These are phyloP conservation scores for Sebastes steindachneri DNA, from an alignment of 2,797 vertebrate species.

Conservation along the genomic window DNA sequence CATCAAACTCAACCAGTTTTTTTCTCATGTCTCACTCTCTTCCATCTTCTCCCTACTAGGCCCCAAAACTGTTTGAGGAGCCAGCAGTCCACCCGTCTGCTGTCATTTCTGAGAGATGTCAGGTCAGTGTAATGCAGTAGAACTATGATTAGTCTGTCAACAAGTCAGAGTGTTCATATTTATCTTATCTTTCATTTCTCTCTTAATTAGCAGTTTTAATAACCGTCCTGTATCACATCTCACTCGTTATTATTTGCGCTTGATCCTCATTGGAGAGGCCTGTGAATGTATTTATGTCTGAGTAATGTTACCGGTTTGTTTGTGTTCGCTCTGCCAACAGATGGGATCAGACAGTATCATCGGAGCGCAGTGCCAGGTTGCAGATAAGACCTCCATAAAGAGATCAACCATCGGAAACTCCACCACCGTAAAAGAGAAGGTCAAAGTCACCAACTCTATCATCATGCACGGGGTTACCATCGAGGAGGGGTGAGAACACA, in stretches of 20 bases:
- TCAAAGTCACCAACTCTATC: constrained; percentile 94
- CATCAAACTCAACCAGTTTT: no score
- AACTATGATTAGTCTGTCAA: neutral
- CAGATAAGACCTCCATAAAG: constrained; percentile 95
- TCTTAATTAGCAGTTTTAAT: neutral
- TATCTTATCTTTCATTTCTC: neutral
- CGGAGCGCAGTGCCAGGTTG: constrained; percentile 89
- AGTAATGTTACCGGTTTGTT: neutral
- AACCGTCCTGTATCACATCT: neutral
- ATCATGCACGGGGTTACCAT: constrained; percentile 97
- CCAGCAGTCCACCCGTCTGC: constrained; percentile 88
- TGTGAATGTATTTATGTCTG: neutral
- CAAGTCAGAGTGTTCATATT: neutral
- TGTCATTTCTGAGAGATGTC: constrained; percentile 87
- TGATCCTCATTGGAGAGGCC: neutral
- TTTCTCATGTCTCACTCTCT: neutral
- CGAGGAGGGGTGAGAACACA: constrained; percentile 91
- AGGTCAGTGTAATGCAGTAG: constrained; percentile 79
- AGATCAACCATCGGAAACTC: constrained; percentile 89
- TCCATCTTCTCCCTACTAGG: constrained; percentile 73
- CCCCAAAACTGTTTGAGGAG: constrained; percentile 92
- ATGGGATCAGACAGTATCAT: constrained; percentile 93
- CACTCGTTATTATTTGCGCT: neutral
- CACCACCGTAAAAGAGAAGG: constrained; percentile 89
- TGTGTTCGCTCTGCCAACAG: constrained; percentile 68